Evolutionary conservation across 2,888 invertebrate genomes (phyloP), one percentile per base, ranked within the genome.

Genomic region (Baronia brevicornis): DNA sequence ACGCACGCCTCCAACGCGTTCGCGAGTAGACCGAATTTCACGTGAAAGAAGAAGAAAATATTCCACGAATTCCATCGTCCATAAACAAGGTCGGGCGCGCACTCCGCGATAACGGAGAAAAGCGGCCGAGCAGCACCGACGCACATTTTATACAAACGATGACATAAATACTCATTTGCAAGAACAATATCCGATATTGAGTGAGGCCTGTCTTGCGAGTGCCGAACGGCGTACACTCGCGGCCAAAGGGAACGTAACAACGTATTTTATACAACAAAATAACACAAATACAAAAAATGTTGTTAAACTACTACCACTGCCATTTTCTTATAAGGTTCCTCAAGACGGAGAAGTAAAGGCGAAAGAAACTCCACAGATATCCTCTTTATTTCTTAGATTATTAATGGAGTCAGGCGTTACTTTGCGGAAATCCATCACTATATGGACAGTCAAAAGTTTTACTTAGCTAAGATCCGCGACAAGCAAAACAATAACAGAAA

Each of bases 151-250:
- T 71, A 73, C 68, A 67, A 75, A 77, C 73, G 78, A 78, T 78
- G 78, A 74, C 78, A 74, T 80, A 82, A 82, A 82, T 79, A 80
- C 78, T 82, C 75, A 79, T 82, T 82, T 79, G 73, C 66, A 68
- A 73, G 75, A 80, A 80, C 82, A 82, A 82, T 82, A 78, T 82
- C 78, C 75, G 79, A 79, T 82, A 82, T 79, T 80, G 82, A 82
- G 77, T 80, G 82, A 82, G 78, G 71, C 73, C 77, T 80, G 82
- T 79, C 82, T 77, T 60, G 60, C 63, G 46, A 54, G 51, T 43
- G 48, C 28, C 50, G 60, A 51, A 48, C 46, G 48, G 42, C n/a
- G 39, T 64, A 58, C 60, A 61, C 51, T 60, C 48, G 48, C 21
- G 51, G 57, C 42, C 53, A 39, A 20, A 38, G 30, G 38, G 48